Conservation (phyloP, 2,888 invertebrate genomes). For the Xanthia togata region DNA sequence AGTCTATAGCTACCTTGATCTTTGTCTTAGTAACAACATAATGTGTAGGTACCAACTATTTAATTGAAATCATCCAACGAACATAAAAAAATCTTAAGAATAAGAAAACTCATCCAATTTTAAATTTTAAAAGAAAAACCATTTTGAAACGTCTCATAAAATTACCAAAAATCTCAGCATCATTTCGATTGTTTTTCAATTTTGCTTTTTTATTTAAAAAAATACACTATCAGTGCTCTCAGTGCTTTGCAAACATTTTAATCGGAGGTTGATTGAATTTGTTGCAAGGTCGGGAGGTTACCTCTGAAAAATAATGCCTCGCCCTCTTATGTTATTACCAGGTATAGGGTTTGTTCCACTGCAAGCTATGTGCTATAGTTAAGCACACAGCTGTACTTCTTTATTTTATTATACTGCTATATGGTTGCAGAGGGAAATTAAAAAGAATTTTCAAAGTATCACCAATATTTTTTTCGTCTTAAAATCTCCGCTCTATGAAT, state of each 20-base stretch:
- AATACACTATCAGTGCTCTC: neutral
- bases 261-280: slow-evolving; percentile 22
- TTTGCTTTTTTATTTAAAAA: neutral
- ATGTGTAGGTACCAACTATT: neutral
- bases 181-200: slow-evolving; percentile 6
- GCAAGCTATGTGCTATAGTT: neutral
- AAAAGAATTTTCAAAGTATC: too few relatives aligned
- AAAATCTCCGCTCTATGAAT: too few relatives aligned
- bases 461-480: too few relatives aligned
- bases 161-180: neutral
- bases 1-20: neutral
- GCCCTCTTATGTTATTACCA: slow-evolving; percentile 1
- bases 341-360: neutral
- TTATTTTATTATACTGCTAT: too few relatives aligned
- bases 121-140: slow-evolving; percentile 15
- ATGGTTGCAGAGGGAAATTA: too few relatives aligned
- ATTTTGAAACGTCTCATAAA: neutral
- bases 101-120: slow-evolving; percentile 2
- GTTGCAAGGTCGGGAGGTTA: slow-evolving; percentile 3
- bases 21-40: neutral
- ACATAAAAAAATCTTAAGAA: neutral
- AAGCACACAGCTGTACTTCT: too few relatives aligned
- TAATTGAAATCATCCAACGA: neutral
- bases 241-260: slow-evolving; percentile 20
- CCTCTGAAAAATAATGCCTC: slow-evolving; percentile 8